Percentiles rank a stretch among this genome's conserved stretches.
These are phyloP conservation scores for Andrena bucephala DNA, from an alignment of 2,888 invertebrate species.

Conservation along the genomic window DNA sequence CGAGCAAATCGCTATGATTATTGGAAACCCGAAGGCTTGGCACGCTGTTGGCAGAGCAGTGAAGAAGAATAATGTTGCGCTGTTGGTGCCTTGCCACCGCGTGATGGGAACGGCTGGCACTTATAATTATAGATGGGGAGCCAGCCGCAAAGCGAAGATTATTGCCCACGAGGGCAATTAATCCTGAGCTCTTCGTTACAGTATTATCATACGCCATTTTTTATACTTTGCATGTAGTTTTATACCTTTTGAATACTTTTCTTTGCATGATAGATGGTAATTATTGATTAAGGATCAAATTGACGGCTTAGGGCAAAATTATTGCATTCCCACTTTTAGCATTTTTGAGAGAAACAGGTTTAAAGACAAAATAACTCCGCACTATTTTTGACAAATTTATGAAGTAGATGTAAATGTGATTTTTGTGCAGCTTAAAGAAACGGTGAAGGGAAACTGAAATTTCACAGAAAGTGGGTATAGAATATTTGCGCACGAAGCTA, in stretches of 20 bases:
- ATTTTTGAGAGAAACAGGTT: no score
- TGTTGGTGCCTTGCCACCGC: constrained; percentile 81
- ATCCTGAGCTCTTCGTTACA: neutral
- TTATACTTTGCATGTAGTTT: neutral
- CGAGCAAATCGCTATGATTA: constrained; percentile 72
- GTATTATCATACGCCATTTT: neutral
- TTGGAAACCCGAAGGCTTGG: constrained; percentile 75
- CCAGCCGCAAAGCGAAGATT: constrained; percentile 71
- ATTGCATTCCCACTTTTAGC: no score
- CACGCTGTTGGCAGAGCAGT: constrained; percentile 78
- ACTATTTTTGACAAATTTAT: no score
- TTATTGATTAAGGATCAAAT: neutral
- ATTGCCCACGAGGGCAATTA: constrained; percentile 66
- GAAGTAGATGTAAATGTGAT: no score
- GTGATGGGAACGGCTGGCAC: constrained; percentile 74
- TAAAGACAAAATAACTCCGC: no score
- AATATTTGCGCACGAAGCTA: no score
- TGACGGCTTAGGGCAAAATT: no score
- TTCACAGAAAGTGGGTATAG: no score
- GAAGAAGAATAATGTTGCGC: constrained; percentile 76
- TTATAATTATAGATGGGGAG: constrained; percentile 77
- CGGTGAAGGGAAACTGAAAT: no score
- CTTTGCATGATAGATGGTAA: neutral
- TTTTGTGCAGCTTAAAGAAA: no score
- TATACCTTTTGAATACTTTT: neutral